Base-by-base conservation (phyloP, 2,797 vertebrate species). In the Tamandua tetradactyla region DNA sequence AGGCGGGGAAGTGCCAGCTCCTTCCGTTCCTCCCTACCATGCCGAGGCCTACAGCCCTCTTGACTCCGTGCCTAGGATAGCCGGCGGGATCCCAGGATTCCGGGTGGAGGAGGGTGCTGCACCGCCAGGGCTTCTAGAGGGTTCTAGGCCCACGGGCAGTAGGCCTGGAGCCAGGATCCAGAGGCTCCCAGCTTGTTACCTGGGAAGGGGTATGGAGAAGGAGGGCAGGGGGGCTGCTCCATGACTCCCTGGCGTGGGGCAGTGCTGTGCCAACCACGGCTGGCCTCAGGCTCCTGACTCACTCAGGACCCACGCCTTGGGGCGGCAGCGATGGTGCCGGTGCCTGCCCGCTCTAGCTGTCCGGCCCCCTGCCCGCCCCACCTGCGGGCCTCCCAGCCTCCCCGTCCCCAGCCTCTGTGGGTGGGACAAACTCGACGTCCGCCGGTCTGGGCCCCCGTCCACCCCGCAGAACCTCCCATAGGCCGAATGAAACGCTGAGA, bases 321-420 rank as follows among this genome's bases (percentile, higher is more conserved):
- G 18, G 35, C 9, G 37, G 69, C 22, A 57, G 72, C 72, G 1
- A n/a, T 7, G 76, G 79, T 66, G 25, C 79, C 35, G 0, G 52
- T 35, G 66, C 66, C 49, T 18, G n/a, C 55, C n/a, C n/a, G 5
- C 12, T 85, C 44, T n/a, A 44, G 68, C 20, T 49, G 0, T 9
- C 0, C 27, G 0, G 4, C 79, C n/a, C 27, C n/a, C 75, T 1
- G 27, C 14, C 69, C 15, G 47, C 30, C 59, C 23, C 14, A 4
- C 27, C 78, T 42, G 27, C 22, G 17, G 5, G 4, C 44, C 9
- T 49, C 9, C 44, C 71, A 9, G 0, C 10, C 37, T n/a, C 23
- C 5, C 23, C 0, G 59, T 25, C 27, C 37, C 71, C 71, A 62
- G 17, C 7, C 14, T n/a, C 15, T n/a, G n/a, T n/a, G n/a, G n/a